Conservation (phyloP, 2,113 vertebrate genomes). For the Elgaria multicarinata region DNA sequence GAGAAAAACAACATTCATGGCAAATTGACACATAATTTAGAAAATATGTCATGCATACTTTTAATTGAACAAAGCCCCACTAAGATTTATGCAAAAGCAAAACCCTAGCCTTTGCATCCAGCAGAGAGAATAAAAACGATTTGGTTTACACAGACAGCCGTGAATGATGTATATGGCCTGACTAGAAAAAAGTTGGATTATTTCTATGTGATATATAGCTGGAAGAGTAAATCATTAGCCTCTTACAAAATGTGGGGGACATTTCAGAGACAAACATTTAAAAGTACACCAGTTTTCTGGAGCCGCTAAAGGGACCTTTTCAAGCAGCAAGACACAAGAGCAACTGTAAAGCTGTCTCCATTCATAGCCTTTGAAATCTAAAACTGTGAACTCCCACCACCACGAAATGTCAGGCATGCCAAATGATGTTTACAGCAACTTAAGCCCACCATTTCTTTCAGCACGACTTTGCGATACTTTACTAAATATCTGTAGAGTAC, state of each 20-base stretch:
- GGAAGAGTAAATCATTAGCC: slow-evolving; percentile 31
- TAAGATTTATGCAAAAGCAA: slow-evolving; percentile 14
- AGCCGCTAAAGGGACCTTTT: slow-evolving; percentile 53
- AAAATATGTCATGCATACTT: slow-evolving; percentile 39
- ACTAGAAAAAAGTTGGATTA: slow-evolving; percentile 29
- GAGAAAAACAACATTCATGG: slow-evolving; percentile 57
- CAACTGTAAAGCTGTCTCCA: slow-evolving; percentile 65
- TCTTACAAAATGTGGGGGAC: not conserved
- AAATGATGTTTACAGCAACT: slow-evolving; percentile 63
- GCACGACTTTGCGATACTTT: slow-evolving; percentile 46
- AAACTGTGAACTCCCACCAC: slow-evolving; percentile 71
- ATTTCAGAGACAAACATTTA: not conserved
- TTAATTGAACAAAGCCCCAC: slow-evolving; percentile 51
- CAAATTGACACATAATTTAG: slow-evolving; percentile 59
- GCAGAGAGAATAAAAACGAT: slow-evolving; percentile 35
- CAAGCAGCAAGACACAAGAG: slow-evolving; percentile 49
- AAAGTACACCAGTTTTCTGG: not conserved
- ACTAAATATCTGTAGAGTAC: slow-evolving; percentile 67
- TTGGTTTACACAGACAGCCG: slow-evolving; percentile 32
- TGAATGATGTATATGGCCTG: slow-evolving; percentile 1
- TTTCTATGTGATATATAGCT: slow-evolving; percentile 41
- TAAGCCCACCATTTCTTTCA: slow-evolving; percentile 56
- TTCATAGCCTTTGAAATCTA: slow-evolving; percentile 73
- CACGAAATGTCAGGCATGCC: slow-evolving; percentile 59
- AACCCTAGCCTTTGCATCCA: slow-evolving; percentile 7